These are phyloP conservation scores for Alloplasta piceator DNA, from an alignment of 2,888 invertebrate genomes.

Conservation along the genomic window DNA sequence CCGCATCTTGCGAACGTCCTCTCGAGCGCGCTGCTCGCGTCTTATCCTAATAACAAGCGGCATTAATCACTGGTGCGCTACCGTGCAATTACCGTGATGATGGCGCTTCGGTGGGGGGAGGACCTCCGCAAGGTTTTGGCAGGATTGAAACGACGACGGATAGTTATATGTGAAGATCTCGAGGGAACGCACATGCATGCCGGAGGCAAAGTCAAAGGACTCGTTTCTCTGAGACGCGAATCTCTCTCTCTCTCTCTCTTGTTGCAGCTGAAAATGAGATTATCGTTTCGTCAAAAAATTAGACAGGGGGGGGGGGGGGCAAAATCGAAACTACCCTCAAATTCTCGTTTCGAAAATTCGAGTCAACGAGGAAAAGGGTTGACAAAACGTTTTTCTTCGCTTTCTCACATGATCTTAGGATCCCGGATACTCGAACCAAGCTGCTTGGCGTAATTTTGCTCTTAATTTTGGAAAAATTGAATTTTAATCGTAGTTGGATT, in stretches of 20 bases:
- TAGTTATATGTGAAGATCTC: conserved; percentile 48
- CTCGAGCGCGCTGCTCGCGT: conserved; percentile 62
- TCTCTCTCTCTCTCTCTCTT: neutral
- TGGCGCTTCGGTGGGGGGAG: conserved; percentile 57
- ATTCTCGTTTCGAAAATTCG: too few relatives aligned
- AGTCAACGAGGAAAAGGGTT: too few relatives aligned
- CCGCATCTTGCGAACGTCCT: conserved; percentile 73
- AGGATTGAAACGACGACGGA: conserved; percentile 46
- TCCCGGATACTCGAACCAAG: too few relatives aligned
- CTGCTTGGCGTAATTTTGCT: too few relatives aligned
- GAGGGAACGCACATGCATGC: conserved; percentile 56
- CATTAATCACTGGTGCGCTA: conserved; percentile 78
- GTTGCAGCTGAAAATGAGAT: too few relatives aligned
- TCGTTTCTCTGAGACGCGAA: conserved; percentile 33
- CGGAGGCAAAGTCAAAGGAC: conserved; percentile 71
- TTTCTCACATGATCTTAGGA: too few relatives aligned
- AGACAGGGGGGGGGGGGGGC: too few relatives aligned
- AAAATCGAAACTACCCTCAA: too few relatives aligned
- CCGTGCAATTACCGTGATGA: conserved; percentile 78
- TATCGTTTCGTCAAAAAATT: too few relatives aligned
- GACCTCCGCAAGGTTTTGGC: conserved; percentile 57
- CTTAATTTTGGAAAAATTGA: too few relatives aligned
- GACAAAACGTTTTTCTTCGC: too few relatives aligned
- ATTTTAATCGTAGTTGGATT: too few relatives aligned
- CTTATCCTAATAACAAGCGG: conserved; percentile 78